Evolutionary conservation across 2,113 vertebrate species (phyloP), one percentile per base, ranked within the genome.

Genomic region (Oryzias curvinotus): DNA sequence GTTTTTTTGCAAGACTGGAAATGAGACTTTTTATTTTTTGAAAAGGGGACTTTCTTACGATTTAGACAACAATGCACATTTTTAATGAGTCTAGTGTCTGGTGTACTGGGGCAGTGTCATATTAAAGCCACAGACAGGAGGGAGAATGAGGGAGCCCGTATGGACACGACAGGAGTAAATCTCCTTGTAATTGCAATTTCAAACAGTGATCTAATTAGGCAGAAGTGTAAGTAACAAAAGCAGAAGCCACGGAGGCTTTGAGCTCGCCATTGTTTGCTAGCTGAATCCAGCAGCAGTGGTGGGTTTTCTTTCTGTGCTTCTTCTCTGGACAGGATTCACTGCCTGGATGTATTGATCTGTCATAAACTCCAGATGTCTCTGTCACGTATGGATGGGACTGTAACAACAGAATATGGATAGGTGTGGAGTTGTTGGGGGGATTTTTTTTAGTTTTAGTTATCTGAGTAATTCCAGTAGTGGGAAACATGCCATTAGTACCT

Each of bases 121-220:
- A 65, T 65, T 52, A 57, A 42, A 71, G 65, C 25, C 25, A 54
- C 48, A 18, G 19, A 55, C 42, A 26, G 45, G 55, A 47, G 15
- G n/a, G 28, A 25, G 53, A 30, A 15, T 67, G 77, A 75, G 51
- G 1, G 21, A 45, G 36, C 54, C 62, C 30, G 62, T 53, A 42
- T 63, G 48, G 18, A 59, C 58, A n/a, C 49, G 52, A 17, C 44
- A 59, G 68, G 61, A 59, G 57, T 62, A 45, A 42, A 36, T 77
- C 73, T 68, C 46, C 42, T 36, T 73, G 67, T 75, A 73, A 71
- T 84, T 67, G 67, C 51, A 70, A 69, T 69, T 70, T 59, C 49
- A 64, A 23, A 7, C 41, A 57, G 46, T 79, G 75, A 82, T 82
- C 75, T 53, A 56, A 71, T 71, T 52, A 68, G 68, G 51, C 28